These are phyloP conservation scores for Plebejus argus DNA, from an alignment of 2,888 invertebrate genomes.

Conservation along the genomic window DNA sequence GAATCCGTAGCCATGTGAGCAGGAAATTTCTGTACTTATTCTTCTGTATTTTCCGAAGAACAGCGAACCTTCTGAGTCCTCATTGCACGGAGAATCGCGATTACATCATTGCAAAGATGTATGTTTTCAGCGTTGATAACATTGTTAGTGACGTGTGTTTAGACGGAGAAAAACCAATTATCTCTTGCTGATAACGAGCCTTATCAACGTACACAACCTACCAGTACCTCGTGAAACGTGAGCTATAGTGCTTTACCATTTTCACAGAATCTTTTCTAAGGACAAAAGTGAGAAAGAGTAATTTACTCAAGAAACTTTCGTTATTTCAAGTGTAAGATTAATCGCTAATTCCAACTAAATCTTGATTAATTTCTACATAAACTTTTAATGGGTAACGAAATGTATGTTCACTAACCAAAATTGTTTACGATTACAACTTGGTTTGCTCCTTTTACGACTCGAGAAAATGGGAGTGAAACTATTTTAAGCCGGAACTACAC, in stretches of 20 bases:
- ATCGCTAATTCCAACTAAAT: neutral
- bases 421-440: slow-evolving; percentile 28
- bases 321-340: neutral
- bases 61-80: too few species aligned
- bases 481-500: slow-evolving; percentile 29
- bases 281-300: neutral
- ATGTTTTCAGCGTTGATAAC: slow-evolving; percentile 23
- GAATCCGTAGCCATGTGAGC: too few species aligned
- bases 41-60: too few species aligned
- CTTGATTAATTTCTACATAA: neutral
- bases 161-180: slow-evolving; percentile 43
- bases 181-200: slow-evolving; percentile 38
- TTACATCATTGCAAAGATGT: slow-evolving; percentile 9
- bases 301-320: neutral
- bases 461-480: slow-evolving; percentile 31
- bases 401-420: slow-evolving; percentile 26
- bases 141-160: slow-evolving; percentile 28
- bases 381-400: neutral
- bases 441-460: slow-evolving; percentile 30
- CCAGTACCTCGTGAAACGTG: neutral
- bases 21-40: too few species aligned
- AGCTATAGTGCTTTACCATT: neutral
- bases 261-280: neutral
- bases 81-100: neutral
- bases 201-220: slow-evolving; percentile 33